Conservation (phyloP, 2,888 invertebrate genomes). For the Strigamia crassipes region DNA sequence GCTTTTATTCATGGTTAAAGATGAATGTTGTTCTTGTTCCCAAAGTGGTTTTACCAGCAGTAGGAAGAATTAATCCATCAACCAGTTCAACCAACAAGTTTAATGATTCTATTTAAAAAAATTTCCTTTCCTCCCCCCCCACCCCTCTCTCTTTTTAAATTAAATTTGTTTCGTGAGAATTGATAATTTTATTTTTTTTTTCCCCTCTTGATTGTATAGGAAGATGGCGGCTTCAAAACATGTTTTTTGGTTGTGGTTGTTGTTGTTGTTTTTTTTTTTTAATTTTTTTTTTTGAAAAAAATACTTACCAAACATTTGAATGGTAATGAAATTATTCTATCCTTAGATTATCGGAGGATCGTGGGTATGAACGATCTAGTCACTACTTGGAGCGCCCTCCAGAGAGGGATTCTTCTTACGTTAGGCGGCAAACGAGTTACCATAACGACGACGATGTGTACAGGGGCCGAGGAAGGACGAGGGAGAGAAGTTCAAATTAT, state of each 20-base stretch:
- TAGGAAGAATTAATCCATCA: slow-evolving; percentile 29
- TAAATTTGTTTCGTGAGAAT: neutral
- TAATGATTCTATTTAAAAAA: neutral
- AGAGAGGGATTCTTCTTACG: slow-evolving; percentile 53
- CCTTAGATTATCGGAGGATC: slow-evolving; percentile 61
- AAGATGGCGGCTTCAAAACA: too few species aligned
- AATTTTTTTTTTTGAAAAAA: neutral
- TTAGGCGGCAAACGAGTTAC: slow-evolving; percentile 52
- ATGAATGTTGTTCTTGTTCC: slow-evolving; percentile 38
- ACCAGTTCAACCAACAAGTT: neutral
- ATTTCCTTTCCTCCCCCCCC: too few species aligned
- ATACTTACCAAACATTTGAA: neutral
- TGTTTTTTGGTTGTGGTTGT: too few species aligned
- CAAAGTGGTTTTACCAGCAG: slow-evolving; percentile 30
- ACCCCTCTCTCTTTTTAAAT: too few species aligned
- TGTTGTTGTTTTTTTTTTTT: neutral
- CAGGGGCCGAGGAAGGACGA: slow-evolving; percentile 52
- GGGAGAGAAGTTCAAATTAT: slow-evolving; percentile 51
- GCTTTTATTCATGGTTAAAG: slow-evolving; percentile 33
- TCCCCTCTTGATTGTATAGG: too few species aligned
- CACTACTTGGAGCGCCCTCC: slow-evolving; percentile 63
- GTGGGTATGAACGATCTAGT: slow-evolving; percentile 63
- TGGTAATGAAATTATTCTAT: slow-evolving; percentile 33
- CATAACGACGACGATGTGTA: slow-evolving; percentile 53
- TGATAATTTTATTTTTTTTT: neutral